Evolutionary conservation across 37 sponge, comb jelly and placozoan species (phyloP).

Genomic region (Beroe forskalii): DNA sequence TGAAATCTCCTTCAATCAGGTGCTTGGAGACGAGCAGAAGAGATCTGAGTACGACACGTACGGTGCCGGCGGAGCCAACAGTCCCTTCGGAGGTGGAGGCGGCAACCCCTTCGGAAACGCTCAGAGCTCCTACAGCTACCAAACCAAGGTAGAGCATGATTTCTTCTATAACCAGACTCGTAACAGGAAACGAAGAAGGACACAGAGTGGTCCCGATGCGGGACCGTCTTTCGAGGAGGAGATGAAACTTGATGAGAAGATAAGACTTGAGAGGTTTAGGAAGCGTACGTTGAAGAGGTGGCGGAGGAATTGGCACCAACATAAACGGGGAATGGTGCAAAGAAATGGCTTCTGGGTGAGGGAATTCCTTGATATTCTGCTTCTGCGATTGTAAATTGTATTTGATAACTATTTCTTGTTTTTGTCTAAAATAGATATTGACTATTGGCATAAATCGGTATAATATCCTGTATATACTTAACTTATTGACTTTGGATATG

Average conservation of each 20-base stretch:
- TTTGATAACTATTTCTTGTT: no score
- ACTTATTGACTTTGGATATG: no score
- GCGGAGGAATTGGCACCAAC: not conserved
- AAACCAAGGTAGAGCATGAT: constrained; percentile 21
- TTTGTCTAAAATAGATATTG: no score
- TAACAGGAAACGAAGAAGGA: not conserved
- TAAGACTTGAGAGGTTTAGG: not conserved
- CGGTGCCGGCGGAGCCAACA: not conserved
- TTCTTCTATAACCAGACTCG: not conserved
- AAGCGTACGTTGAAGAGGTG: not conserved
- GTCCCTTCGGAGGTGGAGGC: not conserved
- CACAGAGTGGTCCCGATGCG: no score
- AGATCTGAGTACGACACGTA: constrained; percentile 33
- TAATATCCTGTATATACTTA: no score
- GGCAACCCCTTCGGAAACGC: constrained; percentile 34
- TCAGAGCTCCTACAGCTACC: constrained; percentile 18
- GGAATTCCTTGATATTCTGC: not conserved
- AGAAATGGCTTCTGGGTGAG: constrained; percentile 36
- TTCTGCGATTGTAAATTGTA: no score
- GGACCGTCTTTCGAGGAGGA: no score
- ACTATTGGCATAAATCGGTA: no score
- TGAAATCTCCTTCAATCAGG: no score
- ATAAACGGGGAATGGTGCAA: not conserved
- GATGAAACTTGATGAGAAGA: not conserved
- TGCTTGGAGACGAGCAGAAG: constrained; percentile 22